These are phyloP conservation scores for Hydrochoerus hydrochaeris DNA, from an alignment of 2,113 vertebrate species.

Conservation along the genomic window DNA sequence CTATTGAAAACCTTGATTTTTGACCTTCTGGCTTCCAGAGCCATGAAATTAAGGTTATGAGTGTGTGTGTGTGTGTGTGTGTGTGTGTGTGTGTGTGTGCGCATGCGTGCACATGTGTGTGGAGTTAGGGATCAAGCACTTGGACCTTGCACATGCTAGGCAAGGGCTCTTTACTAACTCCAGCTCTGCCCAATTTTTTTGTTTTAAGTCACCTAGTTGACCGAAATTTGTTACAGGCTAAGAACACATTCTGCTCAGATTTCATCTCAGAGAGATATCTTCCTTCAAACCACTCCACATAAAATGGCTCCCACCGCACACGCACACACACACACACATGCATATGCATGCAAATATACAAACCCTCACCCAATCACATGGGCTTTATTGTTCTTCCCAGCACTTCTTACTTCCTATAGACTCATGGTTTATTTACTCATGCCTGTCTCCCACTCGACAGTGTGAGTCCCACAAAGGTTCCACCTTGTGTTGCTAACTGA, in stretches of 20 bases:
- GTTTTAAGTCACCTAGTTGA: background rate
- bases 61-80: too few species aligned
- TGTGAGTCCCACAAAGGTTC: background rate
- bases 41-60: background rate
- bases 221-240: background rate
- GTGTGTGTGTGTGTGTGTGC: too few species aligned
- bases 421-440: background rate
- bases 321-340: too few species aligned
- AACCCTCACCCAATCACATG: background rate
- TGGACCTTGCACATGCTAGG: background rate
- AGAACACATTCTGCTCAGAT: background rate
- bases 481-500: slow-evolving; percentile 6
- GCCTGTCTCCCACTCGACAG: background rate
- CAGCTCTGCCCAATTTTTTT: background rate
- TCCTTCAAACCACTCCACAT: background rate
- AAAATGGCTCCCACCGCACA: background rate
- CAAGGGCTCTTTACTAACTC: too few species aligned
- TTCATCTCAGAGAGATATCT: background rate
- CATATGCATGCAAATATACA: too few species aligned
- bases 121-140: background rate
- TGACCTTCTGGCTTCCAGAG: background rate
- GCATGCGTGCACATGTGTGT: too few species aligned
- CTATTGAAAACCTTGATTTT: background rate
- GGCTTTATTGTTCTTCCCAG: background rate
- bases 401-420: background rate